Percentiles rank a stretch among this genome's conserved stretches.
phyloP scores from a whole-genome alignment of 2,113 vertebrate species.

The Oryzias melastigma region DNA sequence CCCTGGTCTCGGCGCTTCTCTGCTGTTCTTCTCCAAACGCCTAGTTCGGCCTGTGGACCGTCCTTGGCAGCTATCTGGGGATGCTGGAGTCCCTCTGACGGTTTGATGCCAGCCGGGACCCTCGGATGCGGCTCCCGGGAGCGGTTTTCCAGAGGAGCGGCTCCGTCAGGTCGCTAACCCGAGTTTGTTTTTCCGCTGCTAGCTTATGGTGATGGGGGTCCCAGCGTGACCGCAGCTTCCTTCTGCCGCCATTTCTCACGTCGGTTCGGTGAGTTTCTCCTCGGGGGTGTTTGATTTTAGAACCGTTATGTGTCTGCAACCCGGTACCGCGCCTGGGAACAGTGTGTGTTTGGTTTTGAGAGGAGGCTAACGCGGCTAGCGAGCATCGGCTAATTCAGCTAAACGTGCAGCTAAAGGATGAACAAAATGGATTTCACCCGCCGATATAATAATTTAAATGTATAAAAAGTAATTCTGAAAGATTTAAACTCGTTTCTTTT shows the following conservation, averaged over 20 bases:
- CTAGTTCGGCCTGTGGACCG: conserved; percentile 30
- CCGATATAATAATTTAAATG: too few relatives aligned
- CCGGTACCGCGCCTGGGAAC: neutral
- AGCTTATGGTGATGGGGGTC: conserved; percentile 26
- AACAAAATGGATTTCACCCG: too few relatives aligned
- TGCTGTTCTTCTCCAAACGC: conserved; percentile 29
- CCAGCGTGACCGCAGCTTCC: conserved; percentile 22
- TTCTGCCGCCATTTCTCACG: neutral
- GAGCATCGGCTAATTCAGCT: neutral
- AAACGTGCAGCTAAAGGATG: too few relatives aligned
- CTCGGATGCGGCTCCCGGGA: neutral
- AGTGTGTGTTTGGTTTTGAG: neutral
- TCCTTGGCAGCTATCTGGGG: conserved; percentile 17
- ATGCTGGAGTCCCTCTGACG: conserved; percentile 6
- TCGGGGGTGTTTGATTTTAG: too few relatives aligned
- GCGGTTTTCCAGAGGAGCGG: conserved; percentile 17
- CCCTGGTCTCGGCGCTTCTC: conserved; percentile 53
- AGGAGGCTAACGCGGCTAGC: conserved; percentile 45
- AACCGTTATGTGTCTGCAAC: neutral
- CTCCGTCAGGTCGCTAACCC: conserved; percentile 30
- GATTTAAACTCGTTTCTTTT: too few relatives aligned
- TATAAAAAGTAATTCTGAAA: too few relatives aligned
- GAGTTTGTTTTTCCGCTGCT: conserved; percentile 32
- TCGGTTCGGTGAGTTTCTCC: too few relatives aligned
- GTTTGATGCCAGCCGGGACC: conserved; percentile 1